Evolutionary conservation across 2,113 vertebrate genomes (phyloP).

Genomic region (Buteo buteo): DNA sequence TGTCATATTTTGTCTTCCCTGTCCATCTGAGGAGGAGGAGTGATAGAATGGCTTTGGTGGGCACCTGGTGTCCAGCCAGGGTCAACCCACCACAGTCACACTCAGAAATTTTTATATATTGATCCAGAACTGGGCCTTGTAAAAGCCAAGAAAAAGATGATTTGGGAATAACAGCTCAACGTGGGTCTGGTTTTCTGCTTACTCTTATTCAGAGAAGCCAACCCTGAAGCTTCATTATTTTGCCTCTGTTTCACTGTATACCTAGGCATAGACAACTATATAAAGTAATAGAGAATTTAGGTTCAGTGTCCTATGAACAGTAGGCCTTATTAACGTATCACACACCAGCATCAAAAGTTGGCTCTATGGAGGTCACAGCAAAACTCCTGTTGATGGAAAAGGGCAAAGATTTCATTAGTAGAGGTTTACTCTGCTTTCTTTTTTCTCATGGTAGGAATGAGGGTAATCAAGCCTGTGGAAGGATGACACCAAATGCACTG

Average conservation of each 20-base stretch:
- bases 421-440: not conserved
- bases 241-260: not conserved
- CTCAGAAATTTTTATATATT: not conserved
- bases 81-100: not conserved
- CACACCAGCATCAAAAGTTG: fast-evolving
- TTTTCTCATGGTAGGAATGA: not conserved
- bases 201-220: not conserved
- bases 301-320: not conserved
- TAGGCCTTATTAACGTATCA: not conserved
- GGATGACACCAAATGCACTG: not conserved
- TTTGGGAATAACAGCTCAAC: not conserved
- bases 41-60: too few species aligned
- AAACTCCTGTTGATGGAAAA: not conserved
- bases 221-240: not conserved
- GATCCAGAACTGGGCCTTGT: not conserved
- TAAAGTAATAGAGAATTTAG: not conserved
- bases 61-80: too few species aligned
- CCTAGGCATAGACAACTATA: not conserved
- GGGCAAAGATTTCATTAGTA: not conserved
- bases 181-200: not conserved
- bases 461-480: not conserved
- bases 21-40: too few species aligned
- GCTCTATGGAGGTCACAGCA: not conserved
- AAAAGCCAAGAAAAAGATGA: not conserved
- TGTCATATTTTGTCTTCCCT: too few species aligned